phyloP scores from a whole-genome alignment of 2,888 invertebrate genomes.

The Mechanitis mazaeus region DNA sequence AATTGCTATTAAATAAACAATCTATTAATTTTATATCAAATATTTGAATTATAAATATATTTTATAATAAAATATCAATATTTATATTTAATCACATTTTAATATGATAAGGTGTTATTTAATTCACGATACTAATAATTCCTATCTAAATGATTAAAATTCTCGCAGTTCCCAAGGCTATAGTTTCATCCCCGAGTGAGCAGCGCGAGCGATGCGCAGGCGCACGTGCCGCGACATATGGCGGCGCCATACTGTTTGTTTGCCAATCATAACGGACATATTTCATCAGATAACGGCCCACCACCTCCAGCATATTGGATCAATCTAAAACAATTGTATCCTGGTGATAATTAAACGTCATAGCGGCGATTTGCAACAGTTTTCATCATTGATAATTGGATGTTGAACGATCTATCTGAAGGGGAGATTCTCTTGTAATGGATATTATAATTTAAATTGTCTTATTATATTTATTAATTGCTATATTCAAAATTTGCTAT shows the following conservation, averaged over 20 bases:
- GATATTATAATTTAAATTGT: no score
- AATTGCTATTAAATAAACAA: background rate
- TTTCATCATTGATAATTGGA: conserved; percentile 40
- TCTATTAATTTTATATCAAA: conserved; percentile 10
- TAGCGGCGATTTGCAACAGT: conserved; percentile 52
- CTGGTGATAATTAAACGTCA: conserved; percentile 62
- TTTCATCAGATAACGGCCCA: conserved; percentile 75
- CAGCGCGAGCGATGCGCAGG: conserved; percentile 65
- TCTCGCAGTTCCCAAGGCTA: conserved; percentile 28
- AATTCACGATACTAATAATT: background rate
- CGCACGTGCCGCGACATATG: conserved; percentile 76
- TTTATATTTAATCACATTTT: no score
- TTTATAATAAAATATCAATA: background rate
- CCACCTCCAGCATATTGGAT: conserved; percentile 64
- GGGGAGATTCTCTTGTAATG: background rate
- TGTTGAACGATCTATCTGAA: conserved; percentile 7
- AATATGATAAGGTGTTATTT: no score
- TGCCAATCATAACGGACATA: conserved; percentile 77
- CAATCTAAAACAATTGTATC: conserved; percentile 66
- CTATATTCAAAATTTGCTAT: no score
- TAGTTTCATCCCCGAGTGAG: conserved; percentile 71
- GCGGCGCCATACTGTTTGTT: conserved; percentile 75
- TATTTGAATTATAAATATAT: background rate
- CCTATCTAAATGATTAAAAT: background rate
- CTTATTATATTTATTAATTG: no score